Base-by-base conservation (phyloP, 2,797 vertebrate species). In the Tinamus major region DNA sequence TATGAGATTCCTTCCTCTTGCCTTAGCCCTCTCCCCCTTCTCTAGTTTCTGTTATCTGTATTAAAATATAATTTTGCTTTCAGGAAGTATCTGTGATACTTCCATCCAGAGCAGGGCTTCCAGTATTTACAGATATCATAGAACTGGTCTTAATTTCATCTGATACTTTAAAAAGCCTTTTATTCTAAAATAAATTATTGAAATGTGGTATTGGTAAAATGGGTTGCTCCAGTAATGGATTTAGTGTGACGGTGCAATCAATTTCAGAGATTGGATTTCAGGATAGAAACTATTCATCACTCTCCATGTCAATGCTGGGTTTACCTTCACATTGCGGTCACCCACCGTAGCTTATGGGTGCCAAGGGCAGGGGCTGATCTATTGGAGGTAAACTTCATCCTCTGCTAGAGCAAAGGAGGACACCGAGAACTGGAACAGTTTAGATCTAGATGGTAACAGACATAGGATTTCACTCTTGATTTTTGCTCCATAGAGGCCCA, bases 111-210 rank as follows among this genome's bases (percentile, higher is more conserved):
- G 87, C 58, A 93, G 37, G n/a, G 90, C 89, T 96, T 96, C 93
- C 96, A 96, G 92, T 95, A 95, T 96, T 96, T 96, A 95, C 93
- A 93, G 93, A 89, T 96, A 94, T 94, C 93, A 96, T 95, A 97
- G 93, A 92, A 93, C 79, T 89, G 74, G 86, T 87, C 94, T 86
- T 95, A 96, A 96, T 96, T 96, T 96, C 89, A 96, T 94, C 75
- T 93, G 95, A 97, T 96, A 95, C 96, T 96, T 96, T 96, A 88
- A 96, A 95, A 96, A 95, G 92, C 93, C 93, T 95, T 96, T 97
- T 94, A 95, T 97, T 96, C 95, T 80, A 82, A 97, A 95, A 95
- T 96, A 96, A 97, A 97, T 96, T 94, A 96, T 96, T 96, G 93
- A 97, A 95, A 93, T 88, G 87, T 87, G 95, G 87, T 79, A 53